Evolutionary conservation across 2,888 invertebrate genomes (phyloP), one percentile per base, ranked within the genome.

Genomic region (Scaptomyza polygonia): DNA sequence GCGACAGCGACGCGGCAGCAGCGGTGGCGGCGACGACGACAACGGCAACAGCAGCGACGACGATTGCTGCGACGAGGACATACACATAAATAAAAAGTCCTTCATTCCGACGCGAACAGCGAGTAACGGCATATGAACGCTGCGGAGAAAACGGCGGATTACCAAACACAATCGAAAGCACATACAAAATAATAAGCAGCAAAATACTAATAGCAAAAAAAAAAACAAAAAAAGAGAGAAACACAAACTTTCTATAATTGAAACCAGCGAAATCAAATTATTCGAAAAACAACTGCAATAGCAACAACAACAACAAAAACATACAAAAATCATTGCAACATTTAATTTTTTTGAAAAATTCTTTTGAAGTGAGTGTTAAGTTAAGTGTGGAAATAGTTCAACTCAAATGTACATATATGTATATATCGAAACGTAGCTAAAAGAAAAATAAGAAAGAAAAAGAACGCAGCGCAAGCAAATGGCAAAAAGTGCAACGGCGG

Each of bases 71-170:
- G 79, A 66, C 87, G 88, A 86, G 87, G 82, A 86, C 88, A 79
- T 87, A 79, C 88, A 91, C 91, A 91, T 91, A 91, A 91, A 91
- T 91, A 91, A 90, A 91, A 90, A 90, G 89, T 90, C 90, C 90
- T 91, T 90, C 90, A 90, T 90, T 91, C 90, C 90, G 90, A 90
- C 90, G 91, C 90, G 91, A 90, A 87, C 87, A 88, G 90, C 90
- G 90, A 90, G 90, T 90, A 90, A 90, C 86, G 86, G 79, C 83
- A 78, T 70, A 85, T 67, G 72, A 82, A 74, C 74, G 77, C 77
- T 73, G 70, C 81, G 80, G 86, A 82, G 79, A 74, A 78, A 86
- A 85, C 82, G 79, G 66, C 67, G 85, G 71, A 84, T 77, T 70
- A 69, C 53, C 71, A 59, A 83, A 80, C 48, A 54, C 47, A 62